phyloP scores from a whole-genome alignment of 1,140 invertebrate species.

The Pinna nobilis region DNA sequence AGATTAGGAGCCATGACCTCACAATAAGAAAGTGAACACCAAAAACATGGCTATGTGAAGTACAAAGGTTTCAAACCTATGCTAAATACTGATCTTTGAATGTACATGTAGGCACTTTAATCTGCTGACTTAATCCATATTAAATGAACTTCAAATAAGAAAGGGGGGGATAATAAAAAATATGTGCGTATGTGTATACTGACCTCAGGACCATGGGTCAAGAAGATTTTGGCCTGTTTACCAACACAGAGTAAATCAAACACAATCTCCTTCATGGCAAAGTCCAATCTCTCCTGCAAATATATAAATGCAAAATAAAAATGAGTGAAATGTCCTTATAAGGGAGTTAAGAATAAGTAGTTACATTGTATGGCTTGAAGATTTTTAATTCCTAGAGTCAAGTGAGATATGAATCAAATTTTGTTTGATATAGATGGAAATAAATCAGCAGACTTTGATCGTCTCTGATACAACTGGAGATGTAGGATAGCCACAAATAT shows the following conservation, averaged over 20 bases:
- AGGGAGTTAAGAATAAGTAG: background rate
- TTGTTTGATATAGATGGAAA: too few species aligned
- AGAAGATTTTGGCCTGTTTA: slow-evolving; percentile 93
- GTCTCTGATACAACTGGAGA: too few species aligned
- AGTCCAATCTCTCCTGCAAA: slow-evolving; percentile 89
- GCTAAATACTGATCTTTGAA: too few species aligned
- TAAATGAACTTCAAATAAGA: background rate
- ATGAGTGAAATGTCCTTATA: background rate
- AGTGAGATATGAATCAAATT: too few species aligned
- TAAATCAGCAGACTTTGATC: too few species aligned
- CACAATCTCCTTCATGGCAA: slow-evolving; percentile 99
- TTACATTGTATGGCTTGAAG: background rate
- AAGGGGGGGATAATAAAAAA: background rate
- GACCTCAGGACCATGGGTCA: slow-evolving; percentile 83
- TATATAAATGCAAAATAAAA: background rate
- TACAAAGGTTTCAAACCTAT: too few species aligned
- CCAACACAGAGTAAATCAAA: slow-evolving; percentile 98
- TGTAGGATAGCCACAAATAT: too few species aligned
- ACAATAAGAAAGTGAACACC: too few species aligned
- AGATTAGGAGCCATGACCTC: too few species aligned
- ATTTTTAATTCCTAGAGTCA: background rate
- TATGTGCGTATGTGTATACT: background rate
- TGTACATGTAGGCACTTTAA: too few species aligned
- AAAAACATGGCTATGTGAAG: too few species aligned
- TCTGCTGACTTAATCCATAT: background rate